Conservation (phyloP, 2,113 vertebrate species). For the Equus quagga region DNA sequence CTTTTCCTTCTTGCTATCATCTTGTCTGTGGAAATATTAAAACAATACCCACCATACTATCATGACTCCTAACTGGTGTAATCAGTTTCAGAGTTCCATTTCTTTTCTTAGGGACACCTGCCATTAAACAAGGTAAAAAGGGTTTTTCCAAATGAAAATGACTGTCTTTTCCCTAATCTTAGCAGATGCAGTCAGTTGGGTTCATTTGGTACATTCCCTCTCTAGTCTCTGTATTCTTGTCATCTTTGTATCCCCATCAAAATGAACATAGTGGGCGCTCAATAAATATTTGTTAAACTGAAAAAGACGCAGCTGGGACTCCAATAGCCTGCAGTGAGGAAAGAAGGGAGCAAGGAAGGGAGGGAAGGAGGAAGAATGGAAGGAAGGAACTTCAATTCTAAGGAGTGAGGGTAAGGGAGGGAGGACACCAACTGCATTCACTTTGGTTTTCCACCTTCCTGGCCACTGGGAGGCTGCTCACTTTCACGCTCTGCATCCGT, state of each 20-base stretch:
- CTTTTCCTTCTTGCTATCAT: background rate
- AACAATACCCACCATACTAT: background rate
- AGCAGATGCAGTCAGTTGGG: background rate
- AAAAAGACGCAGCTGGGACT: background rate
- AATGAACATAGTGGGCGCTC: background rate
- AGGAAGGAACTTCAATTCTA: background rate
- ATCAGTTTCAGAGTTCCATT: background rate
- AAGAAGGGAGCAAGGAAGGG: background rate
- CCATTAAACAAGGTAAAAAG: background rate
- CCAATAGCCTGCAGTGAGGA: background rate
- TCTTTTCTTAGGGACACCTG: background rate
- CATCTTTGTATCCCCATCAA: background rate
- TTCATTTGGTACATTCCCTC: background rate
- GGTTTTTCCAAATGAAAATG: background rate
- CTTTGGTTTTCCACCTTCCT: background rate
- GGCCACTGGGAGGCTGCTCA: background rate
- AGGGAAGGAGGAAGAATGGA: background rate
- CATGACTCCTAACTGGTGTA: background rate
- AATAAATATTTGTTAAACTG: background rate
- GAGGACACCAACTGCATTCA: accelerated
- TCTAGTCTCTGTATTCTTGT: background rate
- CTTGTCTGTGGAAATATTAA: background rate
- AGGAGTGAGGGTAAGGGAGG: accelerated
- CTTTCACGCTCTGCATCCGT: accelerated
- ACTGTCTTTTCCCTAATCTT: background rate